These are phyloP conservation scores for Ctenicera cuprea DNA, from an alignment of 2,888 invertebrate genomes.

Conservation along the genomic window DNA sequence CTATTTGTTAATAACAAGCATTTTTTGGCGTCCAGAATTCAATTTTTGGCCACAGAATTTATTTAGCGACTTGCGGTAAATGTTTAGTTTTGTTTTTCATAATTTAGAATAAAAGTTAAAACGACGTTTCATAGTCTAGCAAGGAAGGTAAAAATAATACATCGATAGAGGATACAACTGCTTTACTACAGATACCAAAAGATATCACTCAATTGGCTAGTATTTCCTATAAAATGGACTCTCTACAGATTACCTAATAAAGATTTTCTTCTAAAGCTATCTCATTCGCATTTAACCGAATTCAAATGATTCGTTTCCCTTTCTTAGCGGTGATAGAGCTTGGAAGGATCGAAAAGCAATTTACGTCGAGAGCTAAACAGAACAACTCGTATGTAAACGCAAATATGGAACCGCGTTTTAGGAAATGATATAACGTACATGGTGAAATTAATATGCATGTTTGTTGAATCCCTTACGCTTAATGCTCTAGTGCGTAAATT, in stretches of 20 bases:
- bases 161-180: no score
- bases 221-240: not conserved
- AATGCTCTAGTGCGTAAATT: conserved; percentile 35
- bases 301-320: not conserved
- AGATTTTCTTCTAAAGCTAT: not conserved
- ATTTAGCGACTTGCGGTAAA: no score
- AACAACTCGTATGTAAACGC: conserved; percentile 14
- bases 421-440: conserved; percentile 20
- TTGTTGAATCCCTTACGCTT: conserved; percentile 33
- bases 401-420: conserved; percentile 23
- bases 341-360: conserved; percentile 4
- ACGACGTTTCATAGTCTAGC: no score
- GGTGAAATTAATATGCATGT: conserved; percentile 34
- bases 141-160: no score
- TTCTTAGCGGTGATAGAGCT: not conserved
- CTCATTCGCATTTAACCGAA: not conserved
- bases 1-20: no score
- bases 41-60: no score
- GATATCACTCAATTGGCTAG: no score
- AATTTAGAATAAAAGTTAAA: no score
- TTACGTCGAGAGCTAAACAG: not conserved
- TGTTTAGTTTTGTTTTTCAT: no score
- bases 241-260: not conserved
- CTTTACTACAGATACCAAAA: no score
- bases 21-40: no score